Evolutionary conservation across 2,888 invertebrate species (phyloP).

Genomic region (Leucozona laternaria): DNA sequence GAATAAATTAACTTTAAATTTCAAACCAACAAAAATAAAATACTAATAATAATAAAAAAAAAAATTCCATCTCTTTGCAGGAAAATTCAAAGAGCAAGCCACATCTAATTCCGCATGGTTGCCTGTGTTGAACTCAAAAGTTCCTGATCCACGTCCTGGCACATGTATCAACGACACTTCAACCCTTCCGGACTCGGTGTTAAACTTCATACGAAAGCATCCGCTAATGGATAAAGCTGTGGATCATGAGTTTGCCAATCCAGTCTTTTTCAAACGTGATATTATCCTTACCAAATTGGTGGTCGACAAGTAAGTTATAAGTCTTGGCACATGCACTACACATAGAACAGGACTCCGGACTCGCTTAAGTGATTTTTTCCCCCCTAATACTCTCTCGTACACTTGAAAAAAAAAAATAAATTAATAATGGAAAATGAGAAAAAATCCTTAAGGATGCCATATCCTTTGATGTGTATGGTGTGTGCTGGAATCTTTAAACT

Average conservation of each 20-base stretch:
- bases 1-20: slow-evolving; percentile 63
- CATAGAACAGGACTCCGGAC: too few relatives aligned
- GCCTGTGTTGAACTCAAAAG: slow-evolving; percentile 94
- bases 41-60: slow-evolving; percentile 12
- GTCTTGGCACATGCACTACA: slow-evolving; percentile 42
- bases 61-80: slow-evolving; percentile 76
- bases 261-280: slow-evolving; percentile 96
- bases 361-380: slow-evolving; percentile 58
- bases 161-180: slow-evolving; percentile 97
- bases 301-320: slow-evolving; percentile 88
- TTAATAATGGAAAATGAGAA: background rate
- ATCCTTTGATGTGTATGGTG: background rate
- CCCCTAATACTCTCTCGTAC: background rate
- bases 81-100: slow-evolving; percentile 96
- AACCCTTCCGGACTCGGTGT: slow-evolving; percentile 94
- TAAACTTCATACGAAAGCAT: slow-evolving; percentile 98
- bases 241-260: slow-evolving; percentile 95
- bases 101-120: slow-evolving; percentile 97
- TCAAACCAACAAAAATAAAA: slow-evolving; percentile 11
- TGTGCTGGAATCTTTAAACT: slow-evolving; percentile 22
- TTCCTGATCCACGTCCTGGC: slow-evolving; percentile 96
- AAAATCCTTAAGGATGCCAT: slow-evolving; percentile 41
- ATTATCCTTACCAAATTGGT: slow-evolving; percentile 95
- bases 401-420: slow-evolving; percentile 1
- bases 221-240: slow-evolving; percentile 99